phyloP scores from a whole-genome alignment of 1,140 invertebrate genomes.

The Eriocheir sinensis region DNA sequence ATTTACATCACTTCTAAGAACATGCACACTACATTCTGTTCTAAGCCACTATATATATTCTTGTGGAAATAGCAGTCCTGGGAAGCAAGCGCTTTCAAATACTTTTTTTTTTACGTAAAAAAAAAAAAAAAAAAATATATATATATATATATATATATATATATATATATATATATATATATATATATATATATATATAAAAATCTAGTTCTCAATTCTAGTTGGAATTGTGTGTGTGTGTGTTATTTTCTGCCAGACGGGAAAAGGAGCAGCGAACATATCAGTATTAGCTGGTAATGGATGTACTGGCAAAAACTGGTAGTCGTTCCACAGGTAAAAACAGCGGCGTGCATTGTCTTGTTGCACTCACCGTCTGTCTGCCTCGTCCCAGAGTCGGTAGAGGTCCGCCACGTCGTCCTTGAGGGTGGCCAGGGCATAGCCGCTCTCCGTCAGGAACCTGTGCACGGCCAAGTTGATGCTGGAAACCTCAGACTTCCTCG shows the following conservation, averaged over 20 bases:
- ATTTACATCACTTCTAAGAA: too few relatives aligned
- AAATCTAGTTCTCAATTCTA: background rate
- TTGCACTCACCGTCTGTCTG: constrained; percentile 87
- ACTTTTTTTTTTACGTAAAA: too few relatives aligned
- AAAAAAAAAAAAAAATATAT: constrained; percentile 8
- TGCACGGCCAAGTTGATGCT: constrained; percentile 80
- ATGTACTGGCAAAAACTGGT: too few relatives aligned
- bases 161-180: constrained; percentile 50
- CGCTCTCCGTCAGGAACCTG: constrained; percentile 80
- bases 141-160: constrained; percentile 50
- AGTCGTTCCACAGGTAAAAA: background rate
- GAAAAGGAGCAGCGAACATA: too few relatives aligned
- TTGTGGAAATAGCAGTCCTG: too few relatives aligned
- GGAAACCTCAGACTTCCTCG: constrained; percentile 86
- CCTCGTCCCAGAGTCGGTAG: constrained; percentile 90
- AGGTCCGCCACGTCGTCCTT: constrained; percentile 87
- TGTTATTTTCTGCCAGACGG: too few relatives aligned
- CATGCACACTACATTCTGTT: too few relatives aligned
- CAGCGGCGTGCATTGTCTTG: background rate
- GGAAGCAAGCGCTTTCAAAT: too few relatives aligned
- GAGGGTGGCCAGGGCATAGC: constrained; percentile 81
- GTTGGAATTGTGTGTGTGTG: too few relatives aligned
- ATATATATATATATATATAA: constrained; percentile 50
- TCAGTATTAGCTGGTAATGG: too few relatives aligned
- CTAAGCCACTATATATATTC: too few relatives aligned